Evolutionary conservation across 1,140 invertebrate genomes (phyloP).

Genomic region (Meloidogyne hapla): DNA sequence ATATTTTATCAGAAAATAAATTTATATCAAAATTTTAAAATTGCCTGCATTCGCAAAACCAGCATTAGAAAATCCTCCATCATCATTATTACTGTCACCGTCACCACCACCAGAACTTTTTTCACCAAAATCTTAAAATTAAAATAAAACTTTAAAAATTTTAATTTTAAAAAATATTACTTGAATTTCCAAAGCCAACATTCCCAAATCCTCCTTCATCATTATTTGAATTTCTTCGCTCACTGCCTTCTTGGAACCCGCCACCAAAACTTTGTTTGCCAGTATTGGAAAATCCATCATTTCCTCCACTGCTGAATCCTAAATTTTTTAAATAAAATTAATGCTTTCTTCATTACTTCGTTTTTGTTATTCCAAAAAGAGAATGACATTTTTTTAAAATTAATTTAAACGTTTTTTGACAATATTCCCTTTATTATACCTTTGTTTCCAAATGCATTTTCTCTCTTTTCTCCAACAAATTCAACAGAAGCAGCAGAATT

Average conservation of each 20-base stretch:
- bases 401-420: no score
- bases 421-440: no score
- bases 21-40: no score
- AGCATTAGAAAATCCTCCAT: not conserved
- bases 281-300: conserved; percentile 1
- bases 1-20: no score
- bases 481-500: not conserved
- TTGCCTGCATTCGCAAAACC: conserved; percentile 16
- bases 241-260: not conserved
- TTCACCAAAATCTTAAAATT: not conserved
- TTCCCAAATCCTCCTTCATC: conserved; percentile 7
- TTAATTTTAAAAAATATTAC: not conserved
- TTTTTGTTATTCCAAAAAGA: no score
- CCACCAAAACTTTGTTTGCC: not conserved
- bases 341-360: no score
- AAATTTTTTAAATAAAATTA: not conserved
- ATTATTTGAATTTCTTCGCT: not conserved
- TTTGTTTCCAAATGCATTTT: not conserved
- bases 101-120: not conserved
- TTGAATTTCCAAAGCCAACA: conserved; percentile 5
- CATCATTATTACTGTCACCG: not conserved
- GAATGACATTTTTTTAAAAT: no score
- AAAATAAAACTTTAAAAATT: not conserved
- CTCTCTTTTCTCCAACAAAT: conserved; percentile 2
- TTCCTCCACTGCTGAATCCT: no score